phyloP scores from a whole-genome alignment of 2,113 vertebrate genomes.

The Eulacestoma nigropectus region DNA sequence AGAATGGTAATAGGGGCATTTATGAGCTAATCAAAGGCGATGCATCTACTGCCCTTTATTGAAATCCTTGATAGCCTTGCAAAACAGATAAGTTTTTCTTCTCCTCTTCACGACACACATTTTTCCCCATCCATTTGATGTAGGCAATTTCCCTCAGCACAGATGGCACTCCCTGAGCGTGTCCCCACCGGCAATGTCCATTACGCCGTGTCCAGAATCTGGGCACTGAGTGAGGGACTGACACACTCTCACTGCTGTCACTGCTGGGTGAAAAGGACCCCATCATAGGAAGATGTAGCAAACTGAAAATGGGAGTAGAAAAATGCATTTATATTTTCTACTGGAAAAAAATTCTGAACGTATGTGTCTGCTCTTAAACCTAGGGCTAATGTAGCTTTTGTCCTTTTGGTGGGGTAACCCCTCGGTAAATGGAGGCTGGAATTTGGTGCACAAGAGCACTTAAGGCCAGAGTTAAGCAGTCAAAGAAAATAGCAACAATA shows the following conservation, averaged over 20 bases:
- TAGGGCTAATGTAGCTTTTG: not conserved
- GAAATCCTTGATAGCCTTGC: constrained; percentile 2
- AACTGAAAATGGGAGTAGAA: not conserved
- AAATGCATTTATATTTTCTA: not conserved
- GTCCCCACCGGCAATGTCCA: not conserved
- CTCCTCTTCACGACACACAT: not conserved
- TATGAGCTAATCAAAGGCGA: constrained; percentile 2
- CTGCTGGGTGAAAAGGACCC: not conserved
- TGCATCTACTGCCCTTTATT: not conserved
- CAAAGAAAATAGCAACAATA: not conserved
- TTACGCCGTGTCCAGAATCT: not conserved
- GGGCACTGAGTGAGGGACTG: not conserved
- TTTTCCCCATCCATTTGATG: not conserved
- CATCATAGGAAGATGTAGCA: not conserved
- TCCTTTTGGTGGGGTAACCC: not conserved
- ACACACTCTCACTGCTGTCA: not conserved
- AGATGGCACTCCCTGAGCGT: not conserved
- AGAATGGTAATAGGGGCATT: not conserved
- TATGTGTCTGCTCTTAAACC: not conserved
- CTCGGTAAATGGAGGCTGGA: not conserved
- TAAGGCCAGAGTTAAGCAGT: not conserved
- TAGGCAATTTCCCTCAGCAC: not conserved
- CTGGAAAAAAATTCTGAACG: not conserved
- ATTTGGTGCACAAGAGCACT: not conserved
- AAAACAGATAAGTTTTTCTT: not conserved